These are phyloP conservation scores for Ophioninae sp. DNA, from an alignment of 2,888 invertebrate genomes.

Conservation along the genomic window DNA sequence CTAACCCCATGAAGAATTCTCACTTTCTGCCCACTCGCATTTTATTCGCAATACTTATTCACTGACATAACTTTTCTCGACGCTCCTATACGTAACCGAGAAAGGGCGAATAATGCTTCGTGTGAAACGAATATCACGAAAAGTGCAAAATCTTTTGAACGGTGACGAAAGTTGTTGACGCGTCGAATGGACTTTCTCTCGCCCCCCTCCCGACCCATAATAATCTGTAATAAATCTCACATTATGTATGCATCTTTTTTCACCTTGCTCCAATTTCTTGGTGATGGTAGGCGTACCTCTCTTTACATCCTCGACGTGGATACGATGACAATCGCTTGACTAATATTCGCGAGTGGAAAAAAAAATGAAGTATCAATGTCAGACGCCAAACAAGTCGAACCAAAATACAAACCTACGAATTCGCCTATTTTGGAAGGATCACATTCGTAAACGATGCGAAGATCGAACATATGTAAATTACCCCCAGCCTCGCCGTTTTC, in stretches of 20 bases:
- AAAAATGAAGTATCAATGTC: not conserved
- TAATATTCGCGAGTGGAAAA: not conserved
- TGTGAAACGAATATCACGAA: not conserved
- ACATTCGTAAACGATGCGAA: not conserved
- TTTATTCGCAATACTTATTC: not conserved
- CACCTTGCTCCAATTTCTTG: conserved; percentile 35
- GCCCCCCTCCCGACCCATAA: not conserved
- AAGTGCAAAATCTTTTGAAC: not conserved
- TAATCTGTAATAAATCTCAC: conserved; percentile 5
- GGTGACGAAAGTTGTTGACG: not conserved
- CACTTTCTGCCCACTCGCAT: not conserved
- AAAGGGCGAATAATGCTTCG: not conserved
- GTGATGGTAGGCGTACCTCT: conserved; percentile 10
- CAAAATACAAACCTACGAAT: not conserved
- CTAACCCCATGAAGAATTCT: not conserved
- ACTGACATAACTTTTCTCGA: not conserved
- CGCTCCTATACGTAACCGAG: not conserved
- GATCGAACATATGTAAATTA: not conserved
- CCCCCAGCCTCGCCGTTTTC: not conserved
- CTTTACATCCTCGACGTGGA: conserved; percentile 21
- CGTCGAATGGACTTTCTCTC: not conserved
- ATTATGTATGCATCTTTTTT: conserved; percentile 15
- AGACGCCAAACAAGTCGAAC: conserved; percentile 2
- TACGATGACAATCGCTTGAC: conserved; percentile 9
- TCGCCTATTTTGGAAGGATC: not conserved